These are phyloP conservation scores for Tyrophagus putrescentiae DNA, from an alignment of 1,140 invertebrate genomes.

Conservation along the genomic window DNA sequence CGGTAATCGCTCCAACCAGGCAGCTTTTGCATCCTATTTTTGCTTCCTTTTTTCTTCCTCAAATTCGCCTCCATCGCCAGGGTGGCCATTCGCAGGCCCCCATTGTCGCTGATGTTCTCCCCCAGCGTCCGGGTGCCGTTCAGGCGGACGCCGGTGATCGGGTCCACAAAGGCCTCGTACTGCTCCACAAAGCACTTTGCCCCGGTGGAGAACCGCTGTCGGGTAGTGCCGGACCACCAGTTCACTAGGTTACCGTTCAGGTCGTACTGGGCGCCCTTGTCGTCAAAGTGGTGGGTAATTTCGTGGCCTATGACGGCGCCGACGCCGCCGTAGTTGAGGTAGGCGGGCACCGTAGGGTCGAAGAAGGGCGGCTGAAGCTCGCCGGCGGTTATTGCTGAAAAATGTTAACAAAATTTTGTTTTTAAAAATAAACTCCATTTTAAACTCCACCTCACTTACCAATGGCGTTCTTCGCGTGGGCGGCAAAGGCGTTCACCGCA, in stretches of 20 bases:
- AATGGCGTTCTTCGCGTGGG: slow-evolving; percentile 37
- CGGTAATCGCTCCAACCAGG: slow-evolving; percentile 53
- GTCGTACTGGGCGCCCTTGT: slow-evolving; percentile 44
- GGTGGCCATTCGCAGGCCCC: slow-evolving; percentile 44
- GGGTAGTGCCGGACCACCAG: slow-evolving; percentile 32
- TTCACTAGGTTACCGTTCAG: slow-evolving; percentile 45
- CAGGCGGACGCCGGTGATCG: too few relatives aligned
- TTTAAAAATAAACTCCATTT: too few relatives aligned
- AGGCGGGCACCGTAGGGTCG: slow-evolving; percentile 34
- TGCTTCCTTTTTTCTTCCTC: slow-evolving; percentile 27
- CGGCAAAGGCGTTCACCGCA: slow-evolving; percentile 38
- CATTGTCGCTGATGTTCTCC: slow-evolving; percentile 46
- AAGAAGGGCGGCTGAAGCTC: slow-evolving; percentile 41
- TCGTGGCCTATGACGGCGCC: slow-evolving; percentile 31
- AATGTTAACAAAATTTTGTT: not conserved
- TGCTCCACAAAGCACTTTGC: slow-evolving; percentile 34
- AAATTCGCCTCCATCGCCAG: slow-evolving; percentile 27
- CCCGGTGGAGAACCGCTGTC: slow-evolving; percentile 24
- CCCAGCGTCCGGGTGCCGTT: slow-evolving; percentile 30
- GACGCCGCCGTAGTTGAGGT: slow-evolving; percentile 45
- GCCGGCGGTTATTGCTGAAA: slow-evolving; percentile 37
- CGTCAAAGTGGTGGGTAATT: slow-evolving; percentile 40
- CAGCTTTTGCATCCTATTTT: slow-evolving; percentile 42
- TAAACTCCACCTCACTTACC: too few relatives aligned
- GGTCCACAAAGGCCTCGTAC: not conserved